phyloP scores from a whole-genome alignment of 2,797 vertebrate species.

The Tokudaia tokunoshimensis region DNA sequence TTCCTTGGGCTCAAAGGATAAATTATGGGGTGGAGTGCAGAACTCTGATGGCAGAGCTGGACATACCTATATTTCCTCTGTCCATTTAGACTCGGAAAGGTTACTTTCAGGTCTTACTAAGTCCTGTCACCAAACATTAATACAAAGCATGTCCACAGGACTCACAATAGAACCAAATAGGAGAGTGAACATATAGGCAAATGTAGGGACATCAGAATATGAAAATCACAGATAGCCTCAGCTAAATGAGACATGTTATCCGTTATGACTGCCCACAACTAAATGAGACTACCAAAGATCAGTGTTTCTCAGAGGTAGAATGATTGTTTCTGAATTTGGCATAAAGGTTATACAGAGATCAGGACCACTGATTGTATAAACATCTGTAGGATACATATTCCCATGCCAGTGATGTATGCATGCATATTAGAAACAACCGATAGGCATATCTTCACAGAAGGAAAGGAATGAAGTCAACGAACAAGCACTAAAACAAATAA shows the following conservation, averaged over 20 bases:
- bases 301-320: background rate
- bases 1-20: slow-evolving; percentile 27
- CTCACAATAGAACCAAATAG: slow-evolving; percentile 21
- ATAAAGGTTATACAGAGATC: background rate
- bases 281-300: background rate
- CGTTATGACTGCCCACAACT: background rate
- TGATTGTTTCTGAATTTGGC: slow-evolving; percentile 20
- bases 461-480: background rate
- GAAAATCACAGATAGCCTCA: background rate
- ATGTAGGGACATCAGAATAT: background rate
- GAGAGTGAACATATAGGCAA: background rate
- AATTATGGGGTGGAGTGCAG: background rate
- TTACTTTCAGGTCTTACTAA: slow-evolving; percentile 46
- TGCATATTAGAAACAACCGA: background rate
- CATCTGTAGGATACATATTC: background rate
- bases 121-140: slow-evolving; percentile 42
- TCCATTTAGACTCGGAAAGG: slow-evolving; percentile 21
- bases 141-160: background rate
- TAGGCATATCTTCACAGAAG: background rate
- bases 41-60: slow-evolving; percentile 24
- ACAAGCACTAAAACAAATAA: background rate
- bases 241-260: background rate
- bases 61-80: slow-evolving; percentile 32
- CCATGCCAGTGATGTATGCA: background rate
- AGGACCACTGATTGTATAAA: background rate